Evolutionary conservation across 1,140 invertebrate species (phyloP).

Genomic region (Teleogryllus occipitalis): DNA sequence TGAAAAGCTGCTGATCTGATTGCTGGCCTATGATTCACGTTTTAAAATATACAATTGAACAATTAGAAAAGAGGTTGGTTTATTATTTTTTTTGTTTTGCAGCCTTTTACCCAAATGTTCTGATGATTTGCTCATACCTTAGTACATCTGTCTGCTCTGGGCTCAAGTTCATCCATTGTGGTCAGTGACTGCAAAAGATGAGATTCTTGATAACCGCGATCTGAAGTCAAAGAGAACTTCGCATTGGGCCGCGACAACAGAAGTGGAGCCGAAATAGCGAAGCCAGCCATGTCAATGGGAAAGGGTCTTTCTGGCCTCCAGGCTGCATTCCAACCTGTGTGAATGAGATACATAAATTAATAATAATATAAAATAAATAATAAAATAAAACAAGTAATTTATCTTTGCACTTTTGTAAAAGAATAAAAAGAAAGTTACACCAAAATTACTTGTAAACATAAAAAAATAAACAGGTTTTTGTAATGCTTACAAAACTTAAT

Average conservation of each 20-base stretch:
- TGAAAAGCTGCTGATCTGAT: not conserved
- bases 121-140: slow-evolving; percentile 47
- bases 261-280: slow-evolving; percentile 82
- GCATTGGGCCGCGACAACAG: slow-evolving; percentile 69
- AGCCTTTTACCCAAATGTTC: not conserved
- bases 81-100: not conserved
- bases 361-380: too few relatives aligned
- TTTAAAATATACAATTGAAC: not conserved
- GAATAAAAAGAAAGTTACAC: too few relatives aligned
- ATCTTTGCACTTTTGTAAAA: too few relatives aligned
- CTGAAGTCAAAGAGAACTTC: slow-evolving; percentile 71
- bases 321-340: slow-evolving; percentile 62
- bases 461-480: too few relatives aligned
- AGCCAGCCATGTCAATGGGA: slow-evolving; percentile 97
- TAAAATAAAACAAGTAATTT: too few relatives aligned
- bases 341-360: too few relatives aligned
- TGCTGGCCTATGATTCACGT: not conserved
- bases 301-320: slow-evolving; percentile 87
- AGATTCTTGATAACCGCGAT: slow-evolving; percentile 86
- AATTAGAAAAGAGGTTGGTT: not conserved
- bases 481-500: too few relatives aligned
- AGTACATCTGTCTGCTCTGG: slow-evolving; percentile 78
- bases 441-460: too few relatives aligned
- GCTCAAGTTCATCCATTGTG: slow-evolving; percentile 74
- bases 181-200: slow-evolving; percentile 68